phyloP scores from a whole-genome alignment of 1,140 invertebrate species.

The Drosophila rhopaloa region DNA sequence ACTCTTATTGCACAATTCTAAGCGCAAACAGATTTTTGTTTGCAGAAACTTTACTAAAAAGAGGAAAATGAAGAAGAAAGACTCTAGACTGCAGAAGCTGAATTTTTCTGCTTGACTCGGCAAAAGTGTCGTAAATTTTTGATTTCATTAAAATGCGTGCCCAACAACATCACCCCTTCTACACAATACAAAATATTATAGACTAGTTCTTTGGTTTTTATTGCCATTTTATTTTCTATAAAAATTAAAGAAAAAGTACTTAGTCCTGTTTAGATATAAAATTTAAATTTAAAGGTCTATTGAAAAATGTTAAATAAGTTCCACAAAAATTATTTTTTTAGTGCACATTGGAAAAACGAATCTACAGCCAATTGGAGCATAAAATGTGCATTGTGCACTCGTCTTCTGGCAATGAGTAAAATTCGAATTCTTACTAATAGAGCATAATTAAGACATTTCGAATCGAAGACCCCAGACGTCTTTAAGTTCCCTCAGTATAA shows the following conservation, averaged over 20 bases:
- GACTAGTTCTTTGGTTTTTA: too few relatives aligned
- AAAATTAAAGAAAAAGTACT: too few relatives aligned
- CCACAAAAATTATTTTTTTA: not conserved
- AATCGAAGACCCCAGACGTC: not conserved
- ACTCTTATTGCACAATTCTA: conserved; percentile 57
- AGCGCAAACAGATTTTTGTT: conserved; percentile 71
- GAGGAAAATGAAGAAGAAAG: conserved; percentile 6
- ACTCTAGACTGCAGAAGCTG: conserved; percentile 23
- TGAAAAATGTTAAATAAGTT: too few relatives aligned
- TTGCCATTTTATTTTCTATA: too few relatives aligned
- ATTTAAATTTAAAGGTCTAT: too few relatives aligned
- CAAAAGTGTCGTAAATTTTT: conserved; percentile 77
- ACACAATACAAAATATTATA: not conserved
- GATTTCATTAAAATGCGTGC: conserved; percentile 77
- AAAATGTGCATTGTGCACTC: conserved; percentile 51
- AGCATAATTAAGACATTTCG: conserved; percentile 46
- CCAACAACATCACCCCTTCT: conserved; percentile 22
- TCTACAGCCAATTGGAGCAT: conserved; percentile 62
- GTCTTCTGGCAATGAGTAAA: conserved; percentile 18
- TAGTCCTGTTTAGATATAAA: too few relatives aligned
- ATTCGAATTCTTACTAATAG: conserved; percentile 9
- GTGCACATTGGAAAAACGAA: not conserved
- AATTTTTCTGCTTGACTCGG: conserved; percentile 74
- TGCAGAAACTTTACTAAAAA: conserved; percentile 47
- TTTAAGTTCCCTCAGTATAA: conserved; percentile 27